Conservation (phyloP, 2,797 vertebrate species). For the Glyptemys insculpta region DNA sequence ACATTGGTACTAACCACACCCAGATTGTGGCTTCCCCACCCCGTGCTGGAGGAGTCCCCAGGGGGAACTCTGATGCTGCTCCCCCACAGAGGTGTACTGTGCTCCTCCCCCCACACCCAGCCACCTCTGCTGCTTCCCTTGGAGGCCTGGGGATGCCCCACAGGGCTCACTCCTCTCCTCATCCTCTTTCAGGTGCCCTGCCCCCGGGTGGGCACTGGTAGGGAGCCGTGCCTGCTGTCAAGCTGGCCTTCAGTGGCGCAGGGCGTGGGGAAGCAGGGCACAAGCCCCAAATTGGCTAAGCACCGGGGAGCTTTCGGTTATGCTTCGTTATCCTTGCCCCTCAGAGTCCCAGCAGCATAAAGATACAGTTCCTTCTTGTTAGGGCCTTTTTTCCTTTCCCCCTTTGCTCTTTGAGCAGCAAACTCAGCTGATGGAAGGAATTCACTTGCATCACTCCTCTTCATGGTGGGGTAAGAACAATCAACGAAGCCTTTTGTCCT, state of each 20-base stretch:
- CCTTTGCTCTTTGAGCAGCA: background rate
- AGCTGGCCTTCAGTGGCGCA: too few relatives aligned
- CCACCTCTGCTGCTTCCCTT: background rate
- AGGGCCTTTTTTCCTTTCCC: background rate
- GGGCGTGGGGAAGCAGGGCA: too few relatives aligned
- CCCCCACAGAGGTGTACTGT: rapidly evolving
- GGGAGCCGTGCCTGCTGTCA: background rate
- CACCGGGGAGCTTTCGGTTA: background rate
- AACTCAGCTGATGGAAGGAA: background rate
- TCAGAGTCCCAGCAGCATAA: background rate
- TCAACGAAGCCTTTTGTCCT: background rate
- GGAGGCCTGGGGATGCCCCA: background rate
- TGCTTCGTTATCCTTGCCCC: background rate
- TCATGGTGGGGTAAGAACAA: background rate
- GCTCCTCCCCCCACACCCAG: background rate
- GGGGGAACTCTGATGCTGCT: background rate
- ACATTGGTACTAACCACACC: rapidly evolving
- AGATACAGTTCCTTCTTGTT: background rate
- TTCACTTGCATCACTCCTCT: background rate
- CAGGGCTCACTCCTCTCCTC: background rate
- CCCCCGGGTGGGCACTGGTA: background rate
- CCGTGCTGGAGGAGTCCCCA: background rate
- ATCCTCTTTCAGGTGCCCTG: background rate
- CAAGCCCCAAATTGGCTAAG: too few relatives aligned
- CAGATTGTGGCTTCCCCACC: rapidly evolving